Base-by-base conservation (phyloP, 1,140 invertebrate species). In the Drosophila persimilis region DNA sequence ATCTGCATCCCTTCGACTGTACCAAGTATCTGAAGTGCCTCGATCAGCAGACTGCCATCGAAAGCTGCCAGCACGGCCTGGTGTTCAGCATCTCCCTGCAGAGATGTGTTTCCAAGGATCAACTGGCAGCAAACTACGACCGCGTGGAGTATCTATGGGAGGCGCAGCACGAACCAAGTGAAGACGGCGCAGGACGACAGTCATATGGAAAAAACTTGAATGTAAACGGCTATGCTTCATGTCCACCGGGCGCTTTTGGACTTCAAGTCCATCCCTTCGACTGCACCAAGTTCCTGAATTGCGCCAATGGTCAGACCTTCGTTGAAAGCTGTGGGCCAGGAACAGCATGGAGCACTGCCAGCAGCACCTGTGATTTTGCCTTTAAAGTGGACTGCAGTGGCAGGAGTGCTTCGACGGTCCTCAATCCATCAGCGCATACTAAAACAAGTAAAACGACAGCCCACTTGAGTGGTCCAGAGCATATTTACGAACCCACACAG, bases 261-360 rank as follows among this genome's bases (percentile, higher is more conserved):
- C 41, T 94, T 2, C 89, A 93, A 22, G 93, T 94, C 2, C 94
- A 95, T 92, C 94, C 94, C 0, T 88, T 90, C 0, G 93, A 94
- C 45, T 96, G 95, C 70, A 90, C 89, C 7, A 94, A 95, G 70
- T 96, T 94, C 73, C 70, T 96, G 3, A 94, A 94, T 61, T 96
- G 95, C 83, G 91, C 91, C 2, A 92, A 93, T 73, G 95, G 94
- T 2, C 79, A 84, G 47, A 92, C 93, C 0, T 93, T 92, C 57
- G 86, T 94, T 3, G 93, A 94, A 90, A 88, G 92, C 2, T 96
- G 95, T 90, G 93, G 93, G n/a, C 93, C 94, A 1, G 95, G 94
- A 11, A 95, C 95, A 2, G 92, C 94, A 0, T 96, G 95, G 71
- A 94, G 95, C 90, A 92, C 93, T 0, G 51, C 75, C 3, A 88